Evolutionary conservation across 2,888 invertebrate species (phyloP).

Genomic region (Malthinus seriepunctatus): DNA sequence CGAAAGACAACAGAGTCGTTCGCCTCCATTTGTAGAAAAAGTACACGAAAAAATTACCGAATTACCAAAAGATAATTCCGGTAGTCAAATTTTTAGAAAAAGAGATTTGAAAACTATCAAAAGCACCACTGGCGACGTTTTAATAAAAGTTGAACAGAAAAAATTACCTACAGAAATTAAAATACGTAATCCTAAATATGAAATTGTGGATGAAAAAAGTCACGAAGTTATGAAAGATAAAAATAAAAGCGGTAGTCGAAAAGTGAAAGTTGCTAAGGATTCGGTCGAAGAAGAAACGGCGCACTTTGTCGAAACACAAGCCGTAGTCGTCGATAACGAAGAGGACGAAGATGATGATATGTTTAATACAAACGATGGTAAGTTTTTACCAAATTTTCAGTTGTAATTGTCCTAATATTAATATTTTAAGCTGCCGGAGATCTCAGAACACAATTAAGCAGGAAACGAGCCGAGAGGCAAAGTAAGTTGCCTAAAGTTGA

Average conservation of each 20-base stretch:
- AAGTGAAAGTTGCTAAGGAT: conserved; percentile 37
- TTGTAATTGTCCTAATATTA: not conserved
- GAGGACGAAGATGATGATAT: conserved; percentile 36
- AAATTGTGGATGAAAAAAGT: too few relatives aligned
- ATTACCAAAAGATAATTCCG: not conserved
- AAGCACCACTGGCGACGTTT: not conserved
- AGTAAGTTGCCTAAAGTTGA: conserved; percentile 48
- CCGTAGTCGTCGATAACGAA: conserved; percentile 43
- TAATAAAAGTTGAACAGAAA: conserved; percentile 8
- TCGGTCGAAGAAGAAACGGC: not conserved
- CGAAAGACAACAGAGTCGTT: conserved; percentile 1
- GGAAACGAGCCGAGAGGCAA: conserved; percentile 59
- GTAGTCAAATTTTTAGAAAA: not conserved
- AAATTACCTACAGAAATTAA: conserved; percentile 46
- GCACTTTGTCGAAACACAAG: conserved; percentile 33
- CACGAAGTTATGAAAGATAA: conserved; percentile 3
- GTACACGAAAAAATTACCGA: not conserved
- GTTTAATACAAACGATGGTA: conserved; percentile 39
- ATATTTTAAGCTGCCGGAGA: conserved; percentile 47
- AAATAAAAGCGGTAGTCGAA: conserved; percentile 22
- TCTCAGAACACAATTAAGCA: conserved; percentile 58
- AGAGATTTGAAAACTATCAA: not conserved
- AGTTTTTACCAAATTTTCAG: conserved; percentile 2
- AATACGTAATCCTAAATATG: conserved; percentile 51
- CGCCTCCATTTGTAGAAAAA: conserved; percentile 2